phyloP scores from a whole-genome alignment of 2,113 vertebrate species.

The Pachyramphus minor region DNA sequence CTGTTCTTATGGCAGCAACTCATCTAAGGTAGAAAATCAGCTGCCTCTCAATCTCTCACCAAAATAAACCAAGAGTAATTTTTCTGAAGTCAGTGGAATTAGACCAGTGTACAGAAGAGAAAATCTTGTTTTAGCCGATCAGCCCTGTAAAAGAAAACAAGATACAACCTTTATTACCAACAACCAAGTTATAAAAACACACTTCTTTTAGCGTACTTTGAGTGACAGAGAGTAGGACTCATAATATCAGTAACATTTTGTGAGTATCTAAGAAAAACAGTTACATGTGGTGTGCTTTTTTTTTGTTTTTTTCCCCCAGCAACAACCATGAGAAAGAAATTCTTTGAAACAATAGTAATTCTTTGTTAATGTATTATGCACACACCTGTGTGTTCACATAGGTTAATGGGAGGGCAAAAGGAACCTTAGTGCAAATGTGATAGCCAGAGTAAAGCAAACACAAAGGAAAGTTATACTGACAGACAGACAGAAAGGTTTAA shows the following conservation, averaged over 20 bases:
- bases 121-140: slow-evolving; percentile 20
- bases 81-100: neutral
- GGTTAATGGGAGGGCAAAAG: slow-evolving; percentile 37
- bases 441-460: neutral
- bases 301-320: neutral
- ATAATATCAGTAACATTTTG: slow-evolving; percentile 29
- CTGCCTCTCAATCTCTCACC: neutral
- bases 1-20: slow-evolving; percentile 31
- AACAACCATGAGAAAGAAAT: neutral
- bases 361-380: slow-evolving; percentile 48
- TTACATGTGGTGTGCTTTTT: neutral
- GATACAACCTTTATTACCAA: neutral
- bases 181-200: neutral
- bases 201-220: slow-evolving; percentile 28
- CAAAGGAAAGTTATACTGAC: slow-evolving; percentile 9
- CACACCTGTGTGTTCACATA: slow-evolving; percentile 21
- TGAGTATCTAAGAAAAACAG: slow-evolving; percentile 61
- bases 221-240: neutral
- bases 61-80: neutral
- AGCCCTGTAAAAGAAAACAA: slow-evolving; percentile 38
- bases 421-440: slow-evolving; percentile 36
- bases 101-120: slow-evolving; percentile 46
- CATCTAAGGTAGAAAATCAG: slow-evolving; percentile 55
- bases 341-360: slow-evolving; percentile 2
- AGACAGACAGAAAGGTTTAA: slow-evolving; percentile 42